These are phyloP conservation scores for Ricordea florida DNA, from an alignment of 92 coral and sea anemone genomes.

Conservation along the genomic window DNA sequence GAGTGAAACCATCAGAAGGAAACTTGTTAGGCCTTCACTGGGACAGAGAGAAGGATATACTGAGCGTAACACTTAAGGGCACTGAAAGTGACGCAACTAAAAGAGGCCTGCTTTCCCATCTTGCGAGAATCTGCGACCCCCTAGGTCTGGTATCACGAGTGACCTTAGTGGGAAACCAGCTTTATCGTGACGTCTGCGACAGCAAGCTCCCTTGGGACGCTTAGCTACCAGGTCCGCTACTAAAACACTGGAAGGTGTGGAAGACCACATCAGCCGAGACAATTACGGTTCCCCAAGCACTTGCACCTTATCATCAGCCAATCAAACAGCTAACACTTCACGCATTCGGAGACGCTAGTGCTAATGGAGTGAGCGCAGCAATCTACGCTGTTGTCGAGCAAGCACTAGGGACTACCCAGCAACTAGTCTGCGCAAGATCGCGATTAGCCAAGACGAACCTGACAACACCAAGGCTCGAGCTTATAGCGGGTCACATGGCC, in stretches of 20 bases:
- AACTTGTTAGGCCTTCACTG: conserved; percentile 55
- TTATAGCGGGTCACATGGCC: conserved; percentile 51
- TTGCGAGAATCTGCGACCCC: conserved; percentile 53
- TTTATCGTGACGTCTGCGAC: conserved; percentile 60
- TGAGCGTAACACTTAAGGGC: conserved; percentile 39
- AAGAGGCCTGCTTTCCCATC: conserved; percentile 60
- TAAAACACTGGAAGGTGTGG: conserved; percentile 53
- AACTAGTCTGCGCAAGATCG: conserved; percentile 47
- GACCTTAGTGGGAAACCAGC: conserved; percentile 47
- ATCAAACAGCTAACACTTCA: conserved; percentile 11
- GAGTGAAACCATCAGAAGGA: conserved; percentile 28
- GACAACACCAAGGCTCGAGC: conserved; percentile 40
- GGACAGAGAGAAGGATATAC: conserved; percentile 44
- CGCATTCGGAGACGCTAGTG: conserved; percentile 40
- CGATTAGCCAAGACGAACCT: conserved; percentile 43
- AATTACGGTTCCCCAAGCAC: conserved; percentile 34
- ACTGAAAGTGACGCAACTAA: conserved; percentile 34
- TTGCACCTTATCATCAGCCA: conserved; percentile 13
- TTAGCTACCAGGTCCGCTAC: conserved; percentile 31
- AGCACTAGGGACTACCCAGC: conserved; percentile 33
- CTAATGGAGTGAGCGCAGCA: conserved; percentile 36
- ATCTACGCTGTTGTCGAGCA: conserved; percentile 31
- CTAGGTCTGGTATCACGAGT: conserved; percentile 55
- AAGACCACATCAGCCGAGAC: conserved; percentile 8
- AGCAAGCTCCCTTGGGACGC: conserved; percentile 62